These are phyloP conservation scores for Falcunculus frontatus DNA, from an alignment of 2,113 vertebrate species.

Conservation along the genomic window DNA sequence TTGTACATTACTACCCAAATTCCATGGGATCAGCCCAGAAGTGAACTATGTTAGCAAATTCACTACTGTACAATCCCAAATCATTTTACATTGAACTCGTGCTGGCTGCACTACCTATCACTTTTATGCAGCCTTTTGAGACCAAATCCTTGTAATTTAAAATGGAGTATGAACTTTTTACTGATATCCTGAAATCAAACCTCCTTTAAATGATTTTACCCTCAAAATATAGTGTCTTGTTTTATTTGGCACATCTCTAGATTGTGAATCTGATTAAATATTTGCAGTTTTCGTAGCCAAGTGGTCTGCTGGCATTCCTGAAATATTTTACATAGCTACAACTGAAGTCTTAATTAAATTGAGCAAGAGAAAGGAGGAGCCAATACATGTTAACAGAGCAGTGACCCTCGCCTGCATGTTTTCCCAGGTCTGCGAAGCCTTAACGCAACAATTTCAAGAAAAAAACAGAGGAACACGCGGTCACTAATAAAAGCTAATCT, in stretches of 20 bases:
- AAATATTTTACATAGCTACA: background rate
- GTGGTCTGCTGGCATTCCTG: background rate
- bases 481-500: background rate
- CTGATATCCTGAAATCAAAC: background rate
- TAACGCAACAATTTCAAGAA: background rate
- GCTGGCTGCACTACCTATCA: background rate
- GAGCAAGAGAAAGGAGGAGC: background rate
- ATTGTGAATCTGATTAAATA: background rate
- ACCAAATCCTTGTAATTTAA: background rate
- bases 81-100: background rate
- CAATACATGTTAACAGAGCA: background rate
- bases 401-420: background rate
- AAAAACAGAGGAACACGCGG: rapidly evolving
- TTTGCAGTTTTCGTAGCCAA: background rate
- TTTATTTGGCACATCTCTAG: background rate
- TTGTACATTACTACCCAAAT: background rate
- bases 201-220: background rate
- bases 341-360: background rate
- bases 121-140: background rate
- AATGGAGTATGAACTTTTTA: background rate
- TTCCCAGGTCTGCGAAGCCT: background rate
- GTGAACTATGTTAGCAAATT: background rate
- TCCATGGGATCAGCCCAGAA: background rate
- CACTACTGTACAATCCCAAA: background rate
- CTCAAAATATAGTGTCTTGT: background rate